phyloP scores from a whole-genome alignment of 2,113 vertebrate genomes.

The Ranitomeya variabilis region DNA sequence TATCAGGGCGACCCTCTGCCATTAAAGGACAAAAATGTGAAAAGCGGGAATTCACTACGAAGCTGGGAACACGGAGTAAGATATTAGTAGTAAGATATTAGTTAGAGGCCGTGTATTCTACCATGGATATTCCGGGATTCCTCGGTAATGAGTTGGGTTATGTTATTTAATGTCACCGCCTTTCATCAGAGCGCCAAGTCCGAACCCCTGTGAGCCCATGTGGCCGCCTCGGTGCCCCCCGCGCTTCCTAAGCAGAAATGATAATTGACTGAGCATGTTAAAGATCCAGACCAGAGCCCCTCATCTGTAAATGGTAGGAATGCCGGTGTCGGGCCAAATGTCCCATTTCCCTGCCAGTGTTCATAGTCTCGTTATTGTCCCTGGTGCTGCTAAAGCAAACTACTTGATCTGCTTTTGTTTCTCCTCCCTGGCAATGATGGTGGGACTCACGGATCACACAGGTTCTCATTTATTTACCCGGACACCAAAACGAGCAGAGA shows the following conservation, averaged over 20 bases:
- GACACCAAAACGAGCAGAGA: background rate
- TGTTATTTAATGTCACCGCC: conserved; percentile 34
- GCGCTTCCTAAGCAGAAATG: conserved; percentile 48
- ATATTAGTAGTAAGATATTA: background rate
- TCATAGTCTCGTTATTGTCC: conserved; percentile 66
- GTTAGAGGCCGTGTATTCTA: background rate
- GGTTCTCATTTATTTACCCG: conserved; percentile 38
- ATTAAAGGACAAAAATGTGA: background rate
- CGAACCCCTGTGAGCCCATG: background rate
- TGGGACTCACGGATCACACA: conserved; percentile 17
- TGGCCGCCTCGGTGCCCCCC: conserved; percentile 29
- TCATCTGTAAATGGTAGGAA: conserved; percentile 63
- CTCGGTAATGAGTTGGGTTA: background rate
- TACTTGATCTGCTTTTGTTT: conserved; percentile 53
- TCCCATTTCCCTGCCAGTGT: conserved; percentile 60
- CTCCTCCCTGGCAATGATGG: conserved; percentile 25
- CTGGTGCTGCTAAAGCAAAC: conserved; percentile 63
- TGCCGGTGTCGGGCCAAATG: conserved; percentile 67
- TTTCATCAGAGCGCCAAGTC: conserved; percentile 10
- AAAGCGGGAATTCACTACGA: background rate
- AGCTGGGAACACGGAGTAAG: background rate
- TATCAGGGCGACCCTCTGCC: background rate
- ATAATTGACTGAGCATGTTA: conserved; percentile 18
- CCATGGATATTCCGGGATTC: background rate
- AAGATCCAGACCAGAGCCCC: background rate